Base-by-base conservation (phyloP, 2,113 vertebrate species). In the Aphelocoma coerulescens region DNA sequence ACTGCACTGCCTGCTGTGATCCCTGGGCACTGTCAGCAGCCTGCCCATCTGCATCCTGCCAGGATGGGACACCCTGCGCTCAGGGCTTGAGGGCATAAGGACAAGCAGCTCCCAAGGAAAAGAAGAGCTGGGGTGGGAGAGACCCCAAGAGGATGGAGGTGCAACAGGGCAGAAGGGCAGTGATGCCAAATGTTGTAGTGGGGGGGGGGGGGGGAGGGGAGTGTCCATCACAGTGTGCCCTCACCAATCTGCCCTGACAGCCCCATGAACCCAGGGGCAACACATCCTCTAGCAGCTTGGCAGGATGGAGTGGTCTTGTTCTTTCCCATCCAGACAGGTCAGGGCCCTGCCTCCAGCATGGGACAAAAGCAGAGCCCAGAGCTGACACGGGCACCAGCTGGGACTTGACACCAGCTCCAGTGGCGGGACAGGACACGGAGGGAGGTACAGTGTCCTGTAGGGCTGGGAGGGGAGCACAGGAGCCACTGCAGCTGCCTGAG, bases 131-230 rank as follows among this genome's bases (percentile, higher is more conserved):
- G 35, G 55, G 4, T 6, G 48, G 21, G 59, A 85, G 16, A 62
- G 22, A 76, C 14, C 11, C 46, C 20, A 62, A 15, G 19, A 66
- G 1, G 5, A 73, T 2, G 44, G 22, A 22, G 23, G 26, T 9
- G 2, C 49, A 91, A 58, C 1, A 11, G 44, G 32, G 1, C 1
- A 39, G 18, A 73, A 63, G 32, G 61, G 41, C 62, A 57, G 46
- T 2, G 3, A 58, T 21, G 37, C 30, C 43, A n/a, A 35, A 37
- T 23, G 24, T n/a, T 0, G 1, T n/a, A 24, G 16, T 0, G 0
- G 23, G 9, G 13, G 30, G 7, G 8, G 13, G 30, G 7, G 0
- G 23, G 9, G 13, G 30, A 6, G 39, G 11, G 39, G 39, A 5
- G 39, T 14, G 39, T 81, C 26, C 32, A 55, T 13, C 48, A 48